These are phyloP conservation scores for Hystrix cristata DNA, from an alignment of 2,113 vertebrate species.

Conservation along the genomic window DNA sequence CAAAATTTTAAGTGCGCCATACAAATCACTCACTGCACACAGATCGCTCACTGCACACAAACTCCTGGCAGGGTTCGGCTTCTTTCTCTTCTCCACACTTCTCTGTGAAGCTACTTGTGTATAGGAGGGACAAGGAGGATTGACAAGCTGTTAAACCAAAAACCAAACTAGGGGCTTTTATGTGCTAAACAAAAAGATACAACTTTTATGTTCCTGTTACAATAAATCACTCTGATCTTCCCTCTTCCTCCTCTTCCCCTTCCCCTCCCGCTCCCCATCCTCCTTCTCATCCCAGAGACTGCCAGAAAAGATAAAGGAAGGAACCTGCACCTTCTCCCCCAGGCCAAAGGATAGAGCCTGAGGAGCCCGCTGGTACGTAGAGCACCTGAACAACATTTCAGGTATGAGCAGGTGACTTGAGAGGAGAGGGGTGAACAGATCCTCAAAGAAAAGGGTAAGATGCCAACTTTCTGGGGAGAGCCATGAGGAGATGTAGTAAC, in stretches of 20 bases:
- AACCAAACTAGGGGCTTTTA: rapidly evolving
- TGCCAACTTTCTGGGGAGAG: not conserved
- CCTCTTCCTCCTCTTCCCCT: not conserved
- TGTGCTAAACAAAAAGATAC: not conserved
- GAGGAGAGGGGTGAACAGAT: rapidly evolving
- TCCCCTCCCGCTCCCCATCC: not conserved
- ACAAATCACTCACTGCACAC: not conserved
- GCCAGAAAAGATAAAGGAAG: not conserved
- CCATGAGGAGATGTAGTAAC: not conserved
- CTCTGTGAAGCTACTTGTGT: rapidly evolving
- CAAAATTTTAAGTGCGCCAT: not conserved
- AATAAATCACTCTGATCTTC: not conserved
- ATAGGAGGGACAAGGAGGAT: not conserved
- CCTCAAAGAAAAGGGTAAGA: too few species aligned
- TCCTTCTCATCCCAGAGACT: not conserved
- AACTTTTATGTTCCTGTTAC: not conserved
- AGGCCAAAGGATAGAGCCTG: not conserved
- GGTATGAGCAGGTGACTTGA: too few species aligned
- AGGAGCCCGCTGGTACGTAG: not conserved
- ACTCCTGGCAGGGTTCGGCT: rapidly evolving
- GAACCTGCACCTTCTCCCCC: not conserved
- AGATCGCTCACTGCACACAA: not conserved
- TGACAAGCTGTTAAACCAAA: not conserved
- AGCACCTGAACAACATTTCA: rapidly evolving
- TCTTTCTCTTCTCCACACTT: not conserved